Evolutionary conservation across 2,113 vertebrate genomes (phyloP), one percentile per base, ranked within the genome.

Genomic region (Paracanthobrama guichenoti): DNA sequence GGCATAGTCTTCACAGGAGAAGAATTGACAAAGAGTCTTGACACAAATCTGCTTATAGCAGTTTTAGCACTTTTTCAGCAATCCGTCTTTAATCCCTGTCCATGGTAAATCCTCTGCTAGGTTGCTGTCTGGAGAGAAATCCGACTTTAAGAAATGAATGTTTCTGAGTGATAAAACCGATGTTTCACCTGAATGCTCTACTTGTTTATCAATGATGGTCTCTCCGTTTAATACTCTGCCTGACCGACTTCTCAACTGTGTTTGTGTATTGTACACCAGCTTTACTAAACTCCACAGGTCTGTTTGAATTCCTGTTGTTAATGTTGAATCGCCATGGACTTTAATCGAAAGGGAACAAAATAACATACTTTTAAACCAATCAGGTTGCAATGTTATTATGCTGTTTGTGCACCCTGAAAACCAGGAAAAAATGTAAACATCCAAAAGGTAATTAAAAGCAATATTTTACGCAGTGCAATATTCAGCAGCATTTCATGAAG

Each of bases 121-220:
- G 35, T 55, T 78, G 76, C 55, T 57, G 74, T 57, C 74, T 55
- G 48, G 53, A n/a, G 75, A 77, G 53, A 59, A 31, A 59, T 59
- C 26, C 2, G 31, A 31, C 12, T 77, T 44, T 60, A 42, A 24
- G 55, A 44, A 62, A 57, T 44, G 55, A 79, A 39, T 79, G 57
- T 79, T 79, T 26, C 35, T 44, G 1, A 24, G 14, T 26, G 76
- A 79, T 79, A 62, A 79, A 79, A 16, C 22, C 26, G 22, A 35
- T 39, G 50, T 62, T 44, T 79, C 76, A 8, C 35, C 35, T 18
- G 76, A 79, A 79, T 10, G 76, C 55, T 62, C 22, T 6, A 14
- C n/a, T 62, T 60, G 35, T 78, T 60, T 26, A 44, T n/a, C 35
- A 44, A 14, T 44, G 39, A 62, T 79, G 22, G 12, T 62, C 5